These are phyloP conservation scores for Jaculus jaculus DNA, from an alignment of 2,113 vertebrate genomes.

Conservation along the genomic window DNA sequence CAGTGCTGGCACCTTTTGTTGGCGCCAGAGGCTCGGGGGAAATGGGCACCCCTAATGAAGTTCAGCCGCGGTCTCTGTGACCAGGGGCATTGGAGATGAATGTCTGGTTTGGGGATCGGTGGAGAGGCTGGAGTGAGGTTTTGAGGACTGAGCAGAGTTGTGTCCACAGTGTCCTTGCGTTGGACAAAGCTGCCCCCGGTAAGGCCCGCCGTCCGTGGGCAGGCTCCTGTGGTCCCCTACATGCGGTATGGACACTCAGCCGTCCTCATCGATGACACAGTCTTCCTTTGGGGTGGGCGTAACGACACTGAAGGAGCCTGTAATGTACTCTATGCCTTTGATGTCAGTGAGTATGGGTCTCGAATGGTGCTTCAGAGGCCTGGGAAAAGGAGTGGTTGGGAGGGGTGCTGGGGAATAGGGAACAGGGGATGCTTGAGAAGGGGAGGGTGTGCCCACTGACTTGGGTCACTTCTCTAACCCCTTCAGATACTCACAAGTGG, in stretches of 20 bases:
- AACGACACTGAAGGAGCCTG: constrained; percentile 99
- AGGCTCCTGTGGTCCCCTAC: constrained; percentile 94
- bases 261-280: constrained; percentile 94
- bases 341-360: constrained; percentile 93
- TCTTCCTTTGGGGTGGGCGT: constrained; percentile 98
- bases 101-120: constrained; percentile 4
- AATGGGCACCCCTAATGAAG: not conserved
- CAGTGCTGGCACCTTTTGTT: fast-evolving
- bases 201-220: constrained; percentile 88
- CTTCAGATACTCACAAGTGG: constrained; percentile 93
- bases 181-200: constrained; percentile 98
- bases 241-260: constrained; percentile 99
- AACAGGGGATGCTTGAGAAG: not conserved
- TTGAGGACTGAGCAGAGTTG: constrained; percentile 60
- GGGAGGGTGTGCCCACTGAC: constrained; percentile 22
- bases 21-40: not conserved
- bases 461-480: not conserved
- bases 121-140: not conserved
- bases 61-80: not conserved
- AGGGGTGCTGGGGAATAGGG: not conserved
- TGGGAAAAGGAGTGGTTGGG: not conserved
- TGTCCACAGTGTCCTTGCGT: constrained; percentile 93
- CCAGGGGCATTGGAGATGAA: not conserved
- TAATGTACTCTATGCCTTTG: constrained; percentile 98
- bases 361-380: not conserved